Conservation (phyloP, 2,888 invertebrate genomes). For the Tridacna crocea region DNA sequence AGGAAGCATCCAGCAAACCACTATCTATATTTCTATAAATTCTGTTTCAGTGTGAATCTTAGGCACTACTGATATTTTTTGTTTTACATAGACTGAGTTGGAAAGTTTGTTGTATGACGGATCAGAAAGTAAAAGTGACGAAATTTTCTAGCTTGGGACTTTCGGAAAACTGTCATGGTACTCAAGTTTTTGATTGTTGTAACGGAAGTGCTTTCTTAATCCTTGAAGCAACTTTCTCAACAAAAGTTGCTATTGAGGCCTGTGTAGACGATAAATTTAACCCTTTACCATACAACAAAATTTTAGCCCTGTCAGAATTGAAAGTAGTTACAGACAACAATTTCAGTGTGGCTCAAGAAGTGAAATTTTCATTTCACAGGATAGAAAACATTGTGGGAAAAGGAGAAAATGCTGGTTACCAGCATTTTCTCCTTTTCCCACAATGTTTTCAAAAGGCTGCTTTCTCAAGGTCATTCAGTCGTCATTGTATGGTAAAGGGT, state of each 20-base stretch:
- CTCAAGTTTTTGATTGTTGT: conserved; percentile 5
- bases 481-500: neutral
- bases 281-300: neutral
- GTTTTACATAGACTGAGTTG: no score
- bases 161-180: conserved; percentile 10
- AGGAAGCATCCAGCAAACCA: no score
- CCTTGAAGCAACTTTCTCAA: neutral
- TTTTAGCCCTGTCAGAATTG: no score
- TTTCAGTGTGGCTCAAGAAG: no score
- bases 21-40: no score
- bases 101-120: no score
- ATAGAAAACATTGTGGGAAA: neutral
- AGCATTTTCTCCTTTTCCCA: neutral
- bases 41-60: no score
- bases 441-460: neutral
- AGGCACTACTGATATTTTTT: no score
- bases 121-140: no score
- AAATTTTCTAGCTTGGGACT: neutral
- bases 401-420: neutral
- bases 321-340: no score
- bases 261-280: neutral
- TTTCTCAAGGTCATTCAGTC: neutral
- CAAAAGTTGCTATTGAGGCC: no score
- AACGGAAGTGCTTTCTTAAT: conserved; percentile 2
- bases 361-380: no score